A percentile compares a stretch with the other conserved stretches of the same genome.
phyloP scores from a whole-genome alignment of 2,797 vertebrate species.

The Cetoscarus ocellatus region DNA sequence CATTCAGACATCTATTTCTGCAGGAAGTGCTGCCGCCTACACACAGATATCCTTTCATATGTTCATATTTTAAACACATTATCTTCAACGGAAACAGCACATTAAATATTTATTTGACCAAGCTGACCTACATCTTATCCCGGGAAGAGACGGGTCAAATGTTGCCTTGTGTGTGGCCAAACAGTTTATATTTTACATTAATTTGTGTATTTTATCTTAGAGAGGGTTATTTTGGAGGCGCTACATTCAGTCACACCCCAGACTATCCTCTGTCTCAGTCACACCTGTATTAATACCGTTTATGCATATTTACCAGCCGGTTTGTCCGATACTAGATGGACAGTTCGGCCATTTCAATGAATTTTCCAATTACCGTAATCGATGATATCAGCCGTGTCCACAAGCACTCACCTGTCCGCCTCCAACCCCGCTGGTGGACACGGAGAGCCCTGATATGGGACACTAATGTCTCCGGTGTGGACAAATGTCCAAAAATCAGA shows the following conservation, averaged over 20 bases:
- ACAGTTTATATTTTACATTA: background rate
- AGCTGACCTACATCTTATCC: constrained; percentile 15
- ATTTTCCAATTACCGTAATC: background rate
- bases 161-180: background rate
- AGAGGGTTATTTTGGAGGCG: constrained; percentile 12
- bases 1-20: constrained; percentile 1
- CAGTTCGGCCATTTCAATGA: background rate
- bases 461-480: background rate
- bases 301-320: no score
- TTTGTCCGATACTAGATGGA: no score
- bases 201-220: background rate
- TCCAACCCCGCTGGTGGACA: constrained; percentile 33
- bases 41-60: background rate
- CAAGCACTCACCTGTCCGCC: constrained; percentile 33
- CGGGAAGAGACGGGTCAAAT: background rate
- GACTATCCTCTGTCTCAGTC: no score
- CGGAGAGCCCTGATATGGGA: background rate
- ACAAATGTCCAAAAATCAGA: background rate
- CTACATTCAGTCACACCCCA: constrained; percentile 1
- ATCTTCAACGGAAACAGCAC: background rate
- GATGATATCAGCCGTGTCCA: constrained; percentile 15
- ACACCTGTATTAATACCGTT: no score
- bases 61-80: background rate
- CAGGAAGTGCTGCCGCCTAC: constrained; percentile 2
- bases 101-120: constrained; percentile 25